phyloP scores from a whole-genome alignment of 1,140 invertebrate genomes.

The Ruditapes philippinarum region DNA sequence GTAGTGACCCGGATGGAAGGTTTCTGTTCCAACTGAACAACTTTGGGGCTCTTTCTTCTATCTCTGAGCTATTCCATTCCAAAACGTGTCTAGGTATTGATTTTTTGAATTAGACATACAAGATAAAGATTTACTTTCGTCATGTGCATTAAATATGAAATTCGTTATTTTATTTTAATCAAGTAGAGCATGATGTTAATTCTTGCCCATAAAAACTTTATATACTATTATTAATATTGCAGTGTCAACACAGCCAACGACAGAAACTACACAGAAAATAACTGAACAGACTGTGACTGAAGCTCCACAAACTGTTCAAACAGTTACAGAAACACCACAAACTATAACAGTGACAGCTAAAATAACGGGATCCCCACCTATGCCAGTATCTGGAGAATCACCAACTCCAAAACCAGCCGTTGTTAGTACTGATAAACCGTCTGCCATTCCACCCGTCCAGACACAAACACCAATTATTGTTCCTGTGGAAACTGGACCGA shows the following conservation, averaged over 20 bases:
- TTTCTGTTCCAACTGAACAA: slow-evolving; percentile 26
- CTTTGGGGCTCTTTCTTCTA: slow-evolving; percentile 12
- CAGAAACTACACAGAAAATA: too few relatives aligned
- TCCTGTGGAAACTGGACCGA: neutral
- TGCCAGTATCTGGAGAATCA: neutral
- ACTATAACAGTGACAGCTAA: slow-evolving; percentile 7
- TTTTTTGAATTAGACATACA: too few relatives aligned
- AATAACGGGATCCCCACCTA: neutral
- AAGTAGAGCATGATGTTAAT: too few relatives aligned
- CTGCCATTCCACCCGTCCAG: neutral
- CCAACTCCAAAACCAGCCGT: neutral
- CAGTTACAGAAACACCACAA: neutral
- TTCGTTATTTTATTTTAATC: too few relatives aligned
- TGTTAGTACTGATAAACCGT: neutral
- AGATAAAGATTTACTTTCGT: too few relatives aligned
- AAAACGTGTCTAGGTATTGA: slow-evolving; percentile 17
- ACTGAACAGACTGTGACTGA: neutral
- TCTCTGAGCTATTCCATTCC: slow-evolving; percentile 39
- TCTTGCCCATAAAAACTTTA: too few relatives aligned
- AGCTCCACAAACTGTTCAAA: neutral
- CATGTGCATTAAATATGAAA: too few relatives aligned
- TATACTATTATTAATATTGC: too few relatives aligned
- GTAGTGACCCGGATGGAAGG: slow-evolving; percentile 45
- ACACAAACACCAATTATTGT: neutral
- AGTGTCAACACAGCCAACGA: too few relatives aligned